Conservation (phyloP, 2,797 vertebrate genomes). For the Graptemys geographica region DNA sequence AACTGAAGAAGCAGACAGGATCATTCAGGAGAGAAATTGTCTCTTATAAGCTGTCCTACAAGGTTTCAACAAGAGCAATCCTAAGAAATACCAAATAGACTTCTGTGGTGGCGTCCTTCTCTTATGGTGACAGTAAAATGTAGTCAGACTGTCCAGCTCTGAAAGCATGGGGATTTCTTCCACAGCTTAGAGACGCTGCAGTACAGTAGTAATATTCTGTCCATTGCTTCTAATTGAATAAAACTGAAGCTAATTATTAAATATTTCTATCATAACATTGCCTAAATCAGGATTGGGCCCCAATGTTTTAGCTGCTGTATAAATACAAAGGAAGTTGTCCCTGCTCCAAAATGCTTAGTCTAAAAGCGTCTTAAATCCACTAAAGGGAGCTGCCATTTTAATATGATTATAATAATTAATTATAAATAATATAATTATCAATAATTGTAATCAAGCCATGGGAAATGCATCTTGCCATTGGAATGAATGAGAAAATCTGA, state of each 20-base stretch:
- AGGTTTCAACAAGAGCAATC: no score
- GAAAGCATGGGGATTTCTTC: no score
- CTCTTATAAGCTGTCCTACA: no score
- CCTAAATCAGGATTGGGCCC: not conserved
- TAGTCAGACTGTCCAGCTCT: no score
- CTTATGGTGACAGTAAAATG: no score
- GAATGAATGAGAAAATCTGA: not conserved
- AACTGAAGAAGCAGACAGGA: no score
- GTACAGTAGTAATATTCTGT: not conserved
- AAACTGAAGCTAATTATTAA: not conserved
- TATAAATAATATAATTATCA: not conserved
- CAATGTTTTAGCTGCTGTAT: not conserved
- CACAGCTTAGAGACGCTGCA: not conserved
- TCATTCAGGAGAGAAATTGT: no score
- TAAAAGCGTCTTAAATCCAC: not conserved
- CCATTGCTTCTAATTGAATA: not conserved
- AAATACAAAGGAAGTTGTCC: not conserved
- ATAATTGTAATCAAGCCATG: not conserved
- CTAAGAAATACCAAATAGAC: no score
- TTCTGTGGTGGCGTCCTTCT: no score
- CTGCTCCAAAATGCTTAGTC: not conserved
- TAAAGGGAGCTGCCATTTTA: not conserved
- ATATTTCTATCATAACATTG: not conserved
- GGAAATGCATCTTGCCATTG: not conserved
- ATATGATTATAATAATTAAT: not conserved